A percentile compares a stretch with the other conserved stretches of the same genome.
Conservation (phyloP, 2,888 invertebrate genomes). For the Ichneumon xanthorius region DNA sequence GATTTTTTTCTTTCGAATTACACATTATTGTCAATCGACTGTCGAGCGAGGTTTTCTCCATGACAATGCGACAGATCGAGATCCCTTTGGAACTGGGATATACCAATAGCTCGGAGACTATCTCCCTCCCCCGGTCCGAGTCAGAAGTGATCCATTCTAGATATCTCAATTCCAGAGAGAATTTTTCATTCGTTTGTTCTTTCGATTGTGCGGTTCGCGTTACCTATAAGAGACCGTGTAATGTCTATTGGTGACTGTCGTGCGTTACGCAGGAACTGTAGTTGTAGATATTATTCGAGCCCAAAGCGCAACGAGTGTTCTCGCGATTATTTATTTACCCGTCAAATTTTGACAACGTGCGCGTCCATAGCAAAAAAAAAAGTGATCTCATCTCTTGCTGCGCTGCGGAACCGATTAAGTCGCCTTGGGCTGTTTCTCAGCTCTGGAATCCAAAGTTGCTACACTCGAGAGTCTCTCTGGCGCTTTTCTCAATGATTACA, state of each 20-base stretch:
- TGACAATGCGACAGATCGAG: not conserved
- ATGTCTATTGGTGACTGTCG: not conserved
- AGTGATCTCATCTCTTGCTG: not conserved
- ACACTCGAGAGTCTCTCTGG: not conserved
- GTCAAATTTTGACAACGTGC: slow-evolving; percentile 3
- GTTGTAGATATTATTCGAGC: not conserved
- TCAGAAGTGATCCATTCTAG: not conserved
- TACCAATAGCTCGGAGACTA: not conserved
- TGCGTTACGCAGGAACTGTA: not conserved
- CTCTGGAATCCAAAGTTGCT: not conserved
- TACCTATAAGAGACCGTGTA: not conserved
- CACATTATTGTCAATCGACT: not conserved
- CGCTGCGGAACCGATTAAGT: not conserved
- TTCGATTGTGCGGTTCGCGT: not conserved
- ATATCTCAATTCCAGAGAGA: not conserved
- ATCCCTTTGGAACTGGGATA: not conserved
- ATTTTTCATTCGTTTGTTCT: not conserved
- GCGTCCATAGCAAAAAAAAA: not conserved
- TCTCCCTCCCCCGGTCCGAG: not conserved
- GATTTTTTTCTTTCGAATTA: not conserved
- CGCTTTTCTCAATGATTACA: too few relatives aligned
- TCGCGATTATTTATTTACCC: not conserved
- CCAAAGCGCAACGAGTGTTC: not conserved
- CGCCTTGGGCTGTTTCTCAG: not conserved
- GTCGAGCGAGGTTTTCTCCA: not conserved